Evolutionary conservation across 2,888 invertebrate genomes (phyloP), one percentile per base, ranked within the genome.

Genomic region (Ectobius pallidus): DNA sequence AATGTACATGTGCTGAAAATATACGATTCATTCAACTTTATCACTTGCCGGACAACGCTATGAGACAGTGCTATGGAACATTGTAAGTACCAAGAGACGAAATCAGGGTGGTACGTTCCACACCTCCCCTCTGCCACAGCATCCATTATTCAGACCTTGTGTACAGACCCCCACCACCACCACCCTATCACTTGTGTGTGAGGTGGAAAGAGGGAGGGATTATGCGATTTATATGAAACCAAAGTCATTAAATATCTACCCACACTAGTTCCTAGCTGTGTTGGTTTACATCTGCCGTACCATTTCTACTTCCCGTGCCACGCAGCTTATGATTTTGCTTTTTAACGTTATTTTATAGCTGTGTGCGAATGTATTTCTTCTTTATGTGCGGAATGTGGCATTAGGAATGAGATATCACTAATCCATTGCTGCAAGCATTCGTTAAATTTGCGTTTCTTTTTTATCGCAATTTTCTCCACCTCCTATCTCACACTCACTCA

Each of bases 71-170:
- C 32, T 58, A 58, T 20, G 58, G 58, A 18, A 58, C 58, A 2
- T 58, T 58, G 58, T 58, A 58, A 58, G 58, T 58, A 58, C 11
- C 4, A n/a, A 2, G 32, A 1, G 4, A 32, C 11, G 30, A n/a
- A 30, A 58, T 30, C 58, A 58, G 58, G 58, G 58, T 30, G 58
- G 58, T 22, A 6, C 34, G 11, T 11, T 11, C 34, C 7, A 34
- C 6, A 34, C n/a, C n/a, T n/a, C n/a, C n/a, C n/a, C n/a, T n/a
- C 22, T 25, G 16, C 18, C 6, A 3, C 49, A 2, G 16, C 58
- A 58, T 58, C n/a, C 30, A 58, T 58, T 58, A 58, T 30, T 18
- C 58, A 58, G 18, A n/a, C n/a, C n/a, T n/a, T n/a, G 52, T 52
- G 52, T 18, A 22, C 6, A 52, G 25, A 25, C 25, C 3, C 52